Evolutionary conservation across 2,888 invertebrate species (phyloP).

Genomic region (Elmis aenea): DNA sequence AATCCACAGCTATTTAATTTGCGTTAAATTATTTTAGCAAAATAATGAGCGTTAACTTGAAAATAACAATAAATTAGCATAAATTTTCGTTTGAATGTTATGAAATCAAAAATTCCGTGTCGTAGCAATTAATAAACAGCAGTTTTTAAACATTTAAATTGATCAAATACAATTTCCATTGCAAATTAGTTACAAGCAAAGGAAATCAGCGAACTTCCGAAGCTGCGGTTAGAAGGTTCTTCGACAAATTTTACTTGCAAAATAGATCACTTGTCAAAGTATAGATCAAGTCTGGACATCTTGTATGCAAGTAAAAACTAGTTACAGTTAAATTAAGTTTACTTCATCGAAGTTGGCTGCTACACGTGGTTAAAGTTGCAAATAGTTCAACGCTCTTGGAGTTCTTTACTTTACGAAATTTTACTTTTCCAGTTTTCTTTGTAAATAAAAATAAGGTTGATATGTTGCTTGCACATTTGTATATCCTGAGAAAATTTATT

Average conservation of each 20-base stretch:
- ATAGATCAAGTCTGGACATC: slow-evolving; percentile 31
- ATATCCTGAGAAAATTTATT: too few relatives aligned
- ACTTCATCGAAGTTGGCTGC: slow-evolving; percentile 15
- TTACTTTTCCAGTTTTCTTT: too few relatives aligned
- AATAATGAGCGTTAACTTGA: background rate
- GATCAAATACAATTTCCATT: slow-evolving; percentile 25
- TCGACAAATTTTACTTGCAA: slow-evolving; percentile 39
- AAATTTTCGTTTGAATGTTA: slow-evolving; percentile 16
- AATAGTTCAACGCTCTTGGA: too few relatives aligned
- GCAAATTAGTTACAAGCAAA: slow-evolving; percentile 22
- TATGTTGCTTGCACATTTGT: too few relatives aligned
- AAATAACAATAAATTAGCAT: slow-evolving; percentile 17
- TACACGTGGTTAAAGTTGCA: too few relatives aligned
- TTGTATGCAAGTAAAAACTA: slow-evolving; percentile 36
- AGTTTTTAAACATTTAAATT: slow-evolving; percentile 25
- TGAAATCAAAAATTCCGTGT: slow-evolving; percentile 12
- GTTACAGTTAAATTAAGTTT: slow-evolving; percentile 41
- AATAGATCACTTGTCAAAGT: slow-evolving; percentile 39
- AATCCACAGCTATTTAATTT: too few relatives aligned
- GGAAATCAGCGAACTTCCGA: slow-evolving; percentile 17
- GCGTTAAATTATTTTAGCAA: background rate
- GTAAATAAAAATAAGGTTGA: too few relatives aligned
- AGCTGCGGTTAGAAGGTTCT: slow-evolving; percentile 22
- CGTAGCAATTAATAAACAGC: slow-evolving; percentile 24
- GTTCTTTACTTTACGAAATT: too few relatives aligned